phyloP scores from a whole-genome alignment of 2,888 invertebrate genomes.

The Stratiomys singularior region DNA sequence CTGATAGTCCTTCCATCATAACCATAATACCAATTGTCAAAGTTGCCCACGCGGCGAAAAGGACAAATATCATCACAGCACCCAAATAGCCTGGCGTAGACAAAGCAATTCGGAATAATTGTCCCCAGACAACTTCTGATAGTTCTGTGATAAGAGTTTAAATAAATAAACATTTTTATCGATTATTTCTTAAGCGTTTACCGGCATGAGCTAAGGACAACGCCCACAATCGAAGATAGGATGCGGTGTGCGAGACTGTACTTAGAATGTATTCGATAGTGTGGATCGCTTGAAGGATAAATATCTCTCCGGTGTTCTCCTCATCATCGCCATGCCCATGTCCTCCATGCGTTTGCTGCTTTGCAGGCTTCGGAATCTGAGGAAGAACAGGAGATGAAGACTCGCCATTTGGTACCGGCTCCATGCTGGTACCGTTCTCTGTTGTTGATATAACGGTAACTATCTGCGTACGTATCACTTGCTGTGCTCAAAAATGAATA shows the following conservation, averaged over 20 bases:
- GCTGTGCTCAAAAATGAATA: not conserved
- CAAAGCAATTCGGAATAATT: conserved; percentile 84
- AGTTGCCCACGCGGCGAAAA: conserved; percentile 88
- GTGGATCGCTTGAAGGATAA: conserved; percentile 95
- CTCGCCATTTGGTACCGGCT: conserved; percentile 59
- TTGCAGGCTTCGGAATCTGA: not conserved
- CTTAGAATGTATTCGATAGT: conserved; percentile 97
- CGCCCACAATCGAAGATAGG: conserved; percentile 96
- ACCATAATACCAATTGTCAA: conserved; percentile 92
- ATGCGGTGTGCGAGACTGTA: conserved; percentile 96
- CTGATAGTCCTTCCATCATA: conserved; percentile 96
- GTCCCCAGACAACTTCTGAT: conserved; percentile 87
- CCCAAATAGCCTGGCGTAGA: conserved; percentile 75
- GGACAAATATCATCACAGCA: conserved; percentile 81
- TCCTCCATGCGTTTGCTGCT: conserved; percentile 55
- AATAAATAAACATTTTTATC: not conserved
- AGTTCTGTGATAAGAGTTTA: conserved; percentile 67
- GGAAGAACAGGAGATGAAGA: conserved; percentile 14
- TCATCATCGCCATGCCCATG: conserved; percentile 65
- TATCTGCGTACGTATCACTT: not conserved
- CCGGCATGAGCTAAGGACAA: conserved; percentile 94
- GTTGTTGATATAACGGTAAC: not conserved
- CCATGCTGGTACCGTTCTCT: conserved; percentile 52
- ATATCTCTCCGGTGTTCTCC: conserved; percentile 84
- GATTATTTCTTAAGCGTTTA: conserved; percentile 66